Evolutionary conservation across 1,140 invertebrate genomes (phyloP).

Genomic region (Chironomus tepperi): DNA sequence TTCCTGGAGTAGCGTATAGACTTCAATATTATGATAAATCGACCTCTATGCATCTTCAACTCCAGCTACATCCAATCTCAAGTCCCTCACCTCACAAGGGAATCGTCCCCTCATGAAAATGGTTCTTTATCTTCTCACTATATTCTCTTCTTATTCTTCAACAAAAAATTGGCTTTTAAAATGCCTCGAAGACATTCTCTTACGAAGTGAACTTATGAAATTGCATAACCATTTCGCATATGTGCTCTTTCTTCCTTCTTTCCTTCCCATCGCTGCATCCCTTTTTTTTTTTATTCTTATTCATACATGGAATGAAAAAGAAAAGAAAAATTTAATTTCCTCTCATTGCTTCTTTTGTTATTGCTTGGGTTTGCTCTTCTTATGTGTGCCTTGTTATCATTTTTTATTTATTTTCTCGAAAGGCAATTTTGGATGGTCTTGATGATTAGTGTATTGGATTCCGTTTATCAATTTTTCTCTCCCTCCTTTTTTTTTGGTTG

Average conservation of each 20-base stretch:
- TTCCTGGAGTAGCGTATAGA: too few relatives aligned
- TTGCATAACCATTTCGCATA: not conserved
- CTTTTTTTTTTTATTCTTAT: not conserved
- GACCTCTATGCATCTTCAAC: too few relatives aligned
- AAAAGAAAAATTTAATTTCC: constrained; percentile 2
- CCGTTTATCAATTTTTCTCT: not conserved
- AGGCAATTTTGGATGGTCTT: not conserved
- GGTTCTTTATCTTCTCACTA: too few relatives aligned
- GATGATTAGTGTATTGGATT: constrained; percentile 7
- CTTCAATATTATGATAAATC: too few relatives aligned
- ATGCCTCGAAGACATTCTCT: constrained; percentile 6
- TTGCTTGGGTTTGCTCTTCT: not conserved
- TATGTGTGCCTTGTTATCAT: constrained; percentile 12
- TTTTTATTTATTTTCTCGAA: constrained; percentile 15
- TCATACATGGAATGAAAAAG: not conserved
- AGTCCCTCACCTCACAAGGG: too few relatives aligned
- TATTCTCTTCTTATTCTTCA: too few relatives aligned
- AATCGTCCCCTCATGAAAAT: too few relatives aligned
- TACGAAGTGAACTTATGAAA: not conserved
- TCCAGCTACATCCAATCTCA: too few relatives aligned
- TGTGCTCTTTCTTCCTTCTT: not conserved
- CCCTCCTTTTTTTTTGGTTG: not conserved
- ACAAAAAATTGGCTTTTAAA: not conserved
- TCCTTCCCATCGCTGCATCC: not conserved
- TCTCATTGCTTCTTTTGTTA: not conserved